These are phyloP conservation scores for Microcebus jonahi DNA, from an alignment of 2,113 vertebrate genomes.

Conservation along the genomic window DNA sequence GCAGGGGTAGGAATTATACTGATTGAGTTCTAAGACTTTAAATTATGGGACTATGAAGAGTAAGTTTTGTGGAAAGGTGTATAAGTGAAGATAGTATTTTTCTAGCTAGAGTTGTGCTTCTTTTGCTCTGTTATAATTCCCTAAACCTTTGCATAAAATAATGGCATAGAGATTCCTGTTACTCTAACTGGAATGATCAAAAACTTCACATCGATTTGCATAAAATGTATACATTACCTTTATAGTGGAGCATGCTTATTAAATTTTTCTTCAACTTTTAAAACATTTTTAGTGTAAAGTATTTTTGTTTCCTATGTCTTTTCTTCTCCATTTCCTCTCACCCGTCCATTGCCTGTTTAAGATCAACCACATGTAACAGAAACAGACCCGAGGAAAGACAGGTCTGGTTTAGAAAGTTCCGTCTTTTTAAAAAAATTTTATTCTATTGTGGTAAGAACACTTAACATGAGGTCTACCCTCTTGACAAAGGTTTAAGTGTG, in stretches of 20 bases:
- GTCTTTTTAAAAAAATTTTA: not conserved
- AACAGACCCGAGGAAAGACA: not conserved
- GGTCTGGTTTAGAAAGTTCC: not conserved
- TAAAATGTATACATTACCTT: constrained; percentile 28
- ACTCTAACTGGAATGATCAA: not conserved
- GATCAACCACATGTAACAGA: not conserved
- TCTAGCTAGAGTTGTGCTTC: not conserved
- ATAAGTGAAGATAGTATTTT: not conserved
- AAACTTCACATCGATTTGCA: not conserved
- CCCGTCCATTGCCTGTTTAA: not conserved
- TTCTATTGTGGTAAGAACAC: not conserved
- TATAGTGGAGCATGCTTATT: not conserved
- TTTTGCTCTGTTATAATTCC: not conserved
- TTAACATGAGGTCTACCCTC: not conserved
- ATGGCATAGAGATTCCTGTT: not conserved
- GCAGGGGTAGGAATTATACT: not conserved
- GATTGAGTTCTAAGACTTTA: not conserved
- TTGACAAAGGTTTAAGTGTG: not conserved
- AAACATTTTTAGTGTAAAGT: not conserved
- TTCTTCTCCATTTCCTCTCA: not conserved
- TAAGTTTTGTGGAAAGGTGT: not conserved
- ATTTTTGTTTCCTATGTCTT: not conserved
- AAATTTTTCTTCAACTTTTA: not conserved
- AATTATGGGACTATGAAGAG: not conserved
- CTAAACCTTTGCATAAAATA: constrained; percentile 24